Evolutionary conservation across 2,888 invertebrate genomes (phyloP), one percentile per base, ranked within the genome.

Genomic region (Bhutanitis thaidina): DNA sequence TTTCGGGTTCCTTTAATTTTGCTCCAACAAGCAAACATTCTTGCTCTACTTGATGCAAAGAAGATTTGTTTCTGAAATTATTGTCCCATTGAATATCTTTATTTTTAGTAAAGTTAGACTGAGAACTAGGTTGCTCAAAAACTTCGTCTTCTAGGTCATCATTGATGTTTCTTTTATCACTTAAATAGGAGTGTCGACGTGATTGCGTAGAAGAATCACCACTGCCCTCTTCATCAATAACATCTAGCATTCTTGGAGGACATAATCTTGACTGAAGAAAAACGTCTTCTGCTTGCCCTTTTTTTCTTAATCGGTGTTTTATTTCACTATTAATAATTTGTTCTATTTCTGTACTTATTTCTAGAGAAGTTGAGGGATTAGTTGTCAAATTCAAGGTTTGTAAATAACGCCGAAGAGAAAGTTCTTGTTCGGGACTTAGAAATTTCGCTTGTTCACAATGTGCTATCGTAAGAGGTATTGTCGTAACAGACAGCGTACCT

Each of bases 181-280:
- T 71, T 65, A 90, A 65, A 77, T 91, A 82, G 62, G 91, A 78
- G 61, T 91, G 82, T 64, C 92, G 69, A 61, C 91, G 70, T 61
- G 93, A 90, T 59, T 91, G 86, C 57, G 92, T 90, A 58, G 92
- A 93, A 4, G 92, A 88, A 64, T 94, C 93, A 67, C 87, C 77
- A 64, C 94, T 94, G 3, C 91, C 92, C 83, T 95, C 95, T 77
- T 95, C 95, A 64, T 93, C 93, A 59, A 95, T 95, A 5, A 94
- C 94, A 68, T 94, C 95, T 66, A 95, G 83, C 58, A 91, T 93
- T 69, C 94, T 90, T 9, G 93, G 92, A 64, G 92, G 92, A 7
- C 92, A 91, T 0, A 93, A 90, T 49, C 91, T 75, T 55, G 3
- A 2, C 5, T 74, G 71, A 34, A 66, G 56, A 39, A 71, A 60